Base-by-base conservation (phyloP, 1,140 invertebrate species). In the Maconellicoccus hirsutus region DNA sequence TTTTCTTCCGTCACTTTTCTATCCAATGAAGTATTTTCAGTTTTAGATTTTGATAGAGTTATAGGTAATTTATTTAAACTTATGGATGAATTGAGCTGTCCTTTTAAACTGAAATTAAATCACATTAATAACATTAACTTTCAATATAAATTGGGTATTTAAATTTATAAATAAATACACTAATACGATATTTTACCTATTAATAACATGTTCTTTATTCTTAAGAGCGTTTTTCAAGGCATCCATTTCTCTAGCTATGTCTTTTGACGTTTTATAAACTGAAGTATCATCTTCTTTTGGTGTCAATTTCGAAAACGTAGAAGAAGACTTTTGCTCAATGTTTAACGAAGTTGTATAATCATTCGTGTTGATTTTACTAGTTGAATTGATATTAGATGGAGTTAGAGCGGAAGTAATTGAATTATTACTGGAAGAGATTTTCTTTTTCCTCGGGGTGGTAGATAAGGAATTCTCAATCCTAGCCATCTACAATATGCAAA, bases 1-100 rank as follows among this genome's bases (percentile, higher is more conserved):
- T 87, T 81, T 59, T 90, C 87, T 75, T 90, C 87, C 6, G 87
- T 83, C 12, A 84, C 83, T 73, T 85, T 83, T 71, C 84, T 83
- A 75, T 91, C 89, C 70, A 74, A 16, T 1, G 21, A 10, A 4
- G 22, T 4, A 66, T 66, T 3, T 14, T 66, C 61, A 25, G 6
- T 26, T 66, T 14, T 66, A 10, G 3, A 22, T 66, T 26, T 66
- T 10, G 61, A 66, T 19, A 23, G 61, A 25, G 61, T 23, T 8
- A 22, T 66, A 8, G 61, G 25, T 23, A 66, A 66, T 26, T 26
- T 23, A 26, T 26, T 66, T 2, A 23, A 22, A 66, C 25, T 66
- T 10, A 66, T 8, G 8, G 61, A 66, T 6, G 61, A 16, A 26
- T 66, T 66, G 1, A 66, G 61, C 22, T 66, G 61, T 66, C 61